These are phyloP conservation scores for Anniella stebbinsi DNA, from an alignment of 2,797 vertebrate genomes.

Conservation along the genomic window DNA sequence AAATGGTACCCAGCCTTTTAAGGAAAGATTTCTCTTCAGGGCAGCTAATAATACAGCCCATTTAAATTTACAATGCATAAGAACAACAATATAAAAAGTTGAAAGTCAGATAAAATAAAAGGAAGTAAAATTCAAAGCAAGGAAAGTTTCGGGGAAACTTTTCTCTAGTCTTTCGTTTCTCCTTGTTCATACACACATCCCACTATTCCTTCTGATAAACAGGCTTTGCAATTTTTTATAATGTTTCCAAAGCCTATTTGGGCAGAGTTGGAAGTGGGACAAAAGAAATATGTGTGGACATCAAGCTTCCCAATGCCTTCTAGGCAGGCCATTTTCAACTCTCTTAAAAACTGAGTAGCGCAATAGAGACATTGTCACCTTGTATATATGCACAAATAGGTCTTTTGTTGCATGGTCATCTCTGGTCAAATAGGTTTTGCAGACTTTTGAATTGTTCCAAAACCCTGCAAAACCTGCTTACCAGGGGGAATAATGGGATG, in stretches of 20 bases:
- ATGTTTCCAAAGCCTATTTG: not conserved
- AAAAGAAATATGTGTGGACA: no score
- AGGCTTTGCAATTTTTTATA: not conserved
- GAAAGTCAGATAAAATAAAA: not conserved
- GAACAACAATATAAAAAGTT: not conserved
- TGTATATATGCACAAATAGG: not conserved
- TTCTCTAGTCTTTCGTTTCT: not conserved
- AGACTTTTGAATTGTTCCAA: not conserved
- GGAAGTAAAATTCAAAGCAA: not conserved
- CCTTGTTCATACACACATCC: not conserved
- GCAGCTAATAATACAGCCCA: not conserved
- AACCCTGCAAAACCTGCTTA: not conserved
- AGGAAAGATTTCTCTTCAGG: not conserved
- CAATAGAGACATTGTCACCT: not conserved
- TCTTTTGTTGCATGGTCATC: not conserved
- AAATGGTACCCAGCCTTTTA: not conserved
- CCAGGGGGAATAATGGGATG: no score
- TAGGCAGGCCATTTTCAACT: not conserved
- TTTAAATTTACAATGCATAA: not conserved
- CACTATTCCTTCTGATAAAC: not conserved
- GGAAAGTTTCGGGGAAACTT: no score
- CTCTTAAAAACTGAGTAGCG: not conserved
- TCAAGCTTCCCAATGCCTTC: not conserved
- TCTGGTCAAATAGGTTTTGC: not conserved
- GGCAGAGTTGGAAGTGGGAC: not conserved